Conservation (phyloP, 2,113 vertebrate species). For the Cynocephalus volans region DNA sequence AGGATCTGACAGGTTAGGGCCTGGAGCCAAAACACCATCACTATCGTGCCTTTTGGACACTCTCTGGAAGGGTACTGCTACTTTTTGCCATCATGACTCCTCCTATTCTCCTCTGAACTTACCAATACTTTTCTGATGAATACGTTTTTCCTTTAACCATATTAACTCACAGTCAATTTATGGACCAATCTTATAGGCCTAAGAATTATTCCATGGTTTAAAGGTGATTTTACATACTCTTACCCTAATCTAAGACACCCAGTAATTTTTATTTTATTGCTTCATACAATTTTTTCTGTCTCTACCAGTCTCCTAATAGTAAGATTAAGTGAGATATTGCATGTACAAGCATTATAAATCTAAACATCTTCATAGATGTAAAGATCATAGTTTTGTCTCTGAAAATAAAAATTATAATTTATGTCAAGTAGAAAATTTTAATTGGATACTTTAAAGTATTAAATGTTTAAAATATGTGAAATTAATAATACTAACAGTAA, state of each 20-base stretch:
- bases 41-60: background rate
- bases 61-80: background rate
- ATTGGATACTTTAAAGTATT: background rate
- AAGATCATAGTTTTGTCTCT: background rate
- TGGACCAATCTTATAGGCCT: background rate
- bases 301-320: background rate
- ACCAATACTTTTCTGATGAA: background rate
- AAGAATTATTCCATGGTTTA: background rate
- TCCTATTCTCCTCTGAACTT: background rate
- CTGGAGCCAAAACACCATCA: background rate
- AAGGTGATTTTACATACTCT: background rate
- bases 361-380: background rate
- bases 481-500: background rate
- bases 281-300: background rate
- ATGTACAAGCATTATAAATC: background rate
- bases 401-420: background rate
- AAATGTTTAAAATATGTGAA: conserved; percentile 16
- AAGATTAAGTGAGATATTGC: background rate
- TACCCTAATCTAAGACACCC: background rate
- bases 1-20: background rate
- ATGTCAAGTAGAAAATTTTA: background rate
- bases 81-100: background rate
- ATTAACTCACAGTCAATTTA: background rate
- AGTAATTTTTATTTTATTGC: background rate
- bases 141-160: background rate